phyloP scores from a whole-genome alignment of 2,888 invertebrate species.

The Psococerastis gibbosa region DNA sequence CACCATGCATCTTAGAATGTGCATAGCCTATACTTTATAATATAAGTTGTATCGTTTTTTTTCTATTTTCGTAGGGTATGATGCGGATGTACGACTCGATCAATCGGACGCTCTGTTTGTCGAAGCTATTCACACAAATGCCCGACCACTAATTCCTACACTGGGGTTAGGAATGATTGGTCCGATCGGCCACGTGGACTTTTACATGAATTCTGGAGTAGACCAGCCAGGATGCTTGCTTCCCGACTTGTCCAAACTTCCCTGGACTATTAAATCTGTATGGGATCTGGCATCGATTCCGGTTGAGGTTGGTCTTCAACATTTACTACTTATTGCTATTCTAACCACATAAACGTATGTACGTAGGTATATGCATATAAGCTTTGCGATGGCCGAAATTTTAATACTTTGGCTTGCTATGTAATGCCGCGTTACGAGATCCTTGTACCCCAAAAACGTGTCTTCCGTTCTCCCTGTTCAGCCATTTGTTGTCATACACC shows the following conservation, averaged over 20 bases:
- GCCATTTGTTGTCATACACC: too few species aligned
- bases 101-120: conserved; percentile 37
- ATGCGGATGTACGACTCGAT: conserved; percentile 31
- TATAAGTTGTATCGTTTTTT: too few species aligned
- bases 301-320: conserved; percentile 21
- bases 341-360: too few species aligned
- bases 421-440: too few species aligned
- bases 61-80: conserved; percentile 20
- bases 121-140: conserved; percentile 44
- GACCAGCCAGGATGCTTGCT: conserved; percentile 40
- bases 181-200: conserved; percentile 40
- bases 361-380: too few species aligned
- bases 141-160: conserved; percentile 27
- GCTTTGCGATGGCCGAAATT: too few species aligned
- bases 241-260: conserved; percentile 17
- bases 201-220: conserved; percentile 49
- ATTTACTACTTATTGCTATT: too few species aligned
- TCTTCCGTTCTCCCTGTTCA: too few species aligned
- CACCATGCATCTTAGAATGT: too few species aligned
- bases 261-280: conserved; percentile 18
- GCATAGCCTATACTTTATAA: too few species aligned
- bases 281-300: conserved; percentile 20
- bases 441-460: too few species aligned
- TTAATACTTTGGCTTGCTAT: too few species aligned
- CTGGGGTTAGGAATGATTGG: conserved; percentile 39